Evolutionary conservation across 2,113 vertebrate species (phyloP), one percentile per base, ranked within the genome.

Genomic region (Myocastor coypus): DNA sequence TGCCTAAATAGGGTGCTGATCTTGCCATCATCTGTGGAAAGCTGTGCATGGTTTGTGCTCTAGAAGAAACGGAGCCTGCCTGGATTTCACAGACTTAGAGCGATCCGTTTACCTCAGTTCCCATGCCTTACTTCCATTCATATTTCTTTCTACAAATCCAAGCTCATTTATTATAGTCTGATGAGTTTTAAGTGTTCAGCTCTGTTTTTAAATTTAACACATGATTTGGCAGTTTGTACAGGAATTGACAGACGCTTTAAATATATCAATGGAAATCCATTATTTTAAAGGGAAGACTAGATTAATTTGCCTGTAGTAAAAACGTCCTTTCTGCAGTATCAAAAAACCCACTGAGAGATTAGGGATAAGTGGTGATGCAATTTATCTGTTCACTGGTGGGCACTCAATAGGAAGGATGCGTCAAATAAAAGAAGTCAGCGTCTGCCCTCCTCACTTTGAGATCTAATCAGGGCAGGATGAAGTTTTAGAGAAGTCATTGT

Each of bases 151-250:
- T 94, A 93, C 42, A 95, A 85, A 20, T 85, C 46, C 92, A 68
- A 95, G 82, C 83, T 95, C 97, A 30, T 81, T 97, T 66, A 98
- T 98, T 97, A 97, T 87, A 97, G 86, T 96, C 96, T 97, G 94
- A 97, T 97, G 94, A 97, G 95, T 97, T 95, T 81, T 89, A 81
- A 98, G 83, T 93, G 55, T 30, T 94, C 0, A 4, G 8, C 57
- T 98, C 73, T 94, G 95, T 87, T 97, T 87, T 97, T 96, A 42
- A 95, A 95, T 96, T 96, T 98, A 97, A 97, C 84, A 96, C 83
- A 95, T 93, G 89, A 97, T 96, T 95, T 97, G 94, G 63, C 94
- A 96, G 50, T 95, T 95, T 94, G 69, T 66, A 89, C 71, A 77
- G 93, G 75, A 85, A 98, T 96, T 97, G 92, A 96, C 82, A 94